Conservation (phyloP, 37 sponge, comb jelly and placozoan genomes). For the Cliona cf. orientalis region DNA sequence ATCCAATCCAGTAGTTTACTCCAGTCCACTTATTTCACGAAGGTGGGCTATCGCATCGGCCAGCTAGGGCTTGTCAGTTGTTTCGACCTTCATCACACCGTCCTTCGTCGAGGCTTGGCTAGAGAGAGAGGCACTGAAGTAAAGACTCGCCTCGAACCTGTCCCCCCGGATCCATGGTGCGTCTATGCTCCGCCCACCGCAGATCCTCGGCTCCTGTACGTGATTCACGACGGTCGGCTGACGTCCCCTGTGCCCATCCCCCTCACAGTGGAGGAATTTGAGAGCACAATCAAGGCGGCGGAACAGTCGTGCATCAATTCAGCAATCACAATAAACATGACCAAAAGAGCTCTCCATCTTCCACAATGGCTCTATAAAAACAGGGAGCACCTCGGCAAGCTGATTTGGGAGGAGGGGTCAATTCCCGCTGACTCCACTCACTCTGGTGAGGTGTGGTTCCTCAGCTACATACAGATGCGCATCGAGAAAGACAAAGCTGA, state of each 20-base stretch:
- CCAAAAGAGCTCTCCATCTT: conserved; percentile 27
- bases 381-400: conserved; percentile 29
- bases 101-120: conserved; percentile 46
- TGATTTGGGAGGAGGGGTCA: not conserved
- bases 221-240: conserved; percentile 51
- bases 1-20: conserved; percentile 27
- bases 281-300: conserved; percentile 11
- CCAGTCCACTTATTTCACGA: conserved; percentile 20
- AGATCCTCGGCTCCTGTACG: conserved; percentile 57
- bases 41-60: conserved; percentile 76
- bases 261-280: conserved; percentile 39
- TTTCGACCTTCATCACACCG: conserved; percentile 64
- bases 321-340: conserved; percentile 26
- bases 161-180: conserved; percentile 56
- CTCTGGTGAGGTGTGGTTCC: conserved; percentile 26
- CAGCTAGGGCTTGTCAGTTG: conserved; percentile 81
- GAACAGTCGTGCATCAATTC: conserved; percentile 26
- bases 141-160: not conserved
- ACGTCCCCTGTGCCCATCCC: conserved; percentile 53
- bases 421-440: not conserved
- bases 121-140: conserved; percentile 2
- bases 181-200: conserved; percentile 30
- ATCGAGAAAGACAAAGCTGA: conserved; percentile 15
- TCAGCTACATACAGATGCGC: conserved; percentile 26
- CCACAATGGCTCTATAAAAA: conserved; percentile 35